Percentiles rank a stretch among this genome's conserved stretches.
Evolutionary conservation across 2,113 vertebrate species (phyloP).

Genomic region (Miniopterus natalensis): DNA sequence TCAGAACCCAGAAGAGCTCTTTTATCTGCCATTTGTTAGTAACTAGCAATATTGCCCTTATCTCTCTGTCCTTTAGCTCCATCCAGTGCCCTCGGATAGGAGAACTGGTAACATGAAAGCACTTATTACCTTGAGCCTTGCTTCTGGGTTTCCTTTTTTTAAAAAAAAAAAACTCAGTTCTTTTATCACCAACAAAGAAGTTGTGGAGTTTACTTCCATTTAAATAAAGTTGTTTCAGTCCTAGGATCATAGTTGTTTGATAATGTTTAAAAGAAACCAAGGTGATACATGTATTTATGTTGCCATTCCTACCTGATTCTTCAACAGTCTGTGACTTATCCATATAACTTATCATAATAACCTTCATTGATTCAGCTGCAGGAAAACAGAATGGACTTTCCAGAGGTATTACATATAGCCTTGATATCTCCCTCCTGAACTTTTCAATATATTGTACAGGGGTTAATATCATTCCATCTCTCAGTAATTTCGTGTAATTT

Average conservation of each 20-base stretch:
- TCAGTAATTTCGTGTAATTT: slow-evolving; percentile 27
- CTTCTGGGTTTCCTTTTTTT: slow-evolving; percentile 70
- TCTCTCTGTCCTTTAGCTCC: slow-evolving; percentile 87
- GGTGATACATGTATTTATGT: slow-evolving; percentile 37
- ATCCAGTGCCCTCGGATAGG: slow-evolving; percentile 84
- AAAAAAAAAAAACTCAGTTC: slow-evolving; percentile 58
- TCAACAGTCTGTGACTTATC: slow-evolving; percentile 36
- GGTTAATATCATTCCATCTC: neutral
- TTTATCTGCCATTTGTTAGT: slow-evolving; percentile 91
- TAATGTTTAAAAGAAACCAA: slow-evolving; percentile 31
- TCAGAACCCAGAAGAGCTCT: slow-evolving; percentile 92
- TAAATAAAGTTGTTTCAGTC: slow-evolving; percentile 35
- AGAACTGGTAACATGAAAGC: slow-evolving; percentile 84
- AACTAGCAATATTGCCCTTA: slow-evolving; percentile 88
- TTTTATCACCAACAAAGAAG: slow-evolving; percentile 71
- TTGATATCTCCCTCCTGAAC: slow-evolving; percentile 23
- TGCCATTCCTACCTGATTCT: slow-evolving; percentile 47
- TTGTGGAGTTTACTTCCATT: slow-evolving; percentile 62
- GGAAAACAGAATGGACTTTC: slow-evolving; percentile 53
- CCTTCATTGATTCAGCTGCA: neutral
- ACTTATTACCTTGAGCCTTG: slow-evolving; percentile 85
- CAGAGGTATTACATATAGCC: slow-evolving; percentile 2
- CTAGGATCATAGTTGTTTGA: slow-evolving; percentile 30
- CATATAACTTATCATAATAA: neutral
- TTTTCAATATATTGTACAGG: neutral